Percentiles rank a stretch among this genome's conserved stretches.
phyloP scores from a whole-genome alignment of 2,797 vertebrate species.

The Mycteria americana region DNA sequence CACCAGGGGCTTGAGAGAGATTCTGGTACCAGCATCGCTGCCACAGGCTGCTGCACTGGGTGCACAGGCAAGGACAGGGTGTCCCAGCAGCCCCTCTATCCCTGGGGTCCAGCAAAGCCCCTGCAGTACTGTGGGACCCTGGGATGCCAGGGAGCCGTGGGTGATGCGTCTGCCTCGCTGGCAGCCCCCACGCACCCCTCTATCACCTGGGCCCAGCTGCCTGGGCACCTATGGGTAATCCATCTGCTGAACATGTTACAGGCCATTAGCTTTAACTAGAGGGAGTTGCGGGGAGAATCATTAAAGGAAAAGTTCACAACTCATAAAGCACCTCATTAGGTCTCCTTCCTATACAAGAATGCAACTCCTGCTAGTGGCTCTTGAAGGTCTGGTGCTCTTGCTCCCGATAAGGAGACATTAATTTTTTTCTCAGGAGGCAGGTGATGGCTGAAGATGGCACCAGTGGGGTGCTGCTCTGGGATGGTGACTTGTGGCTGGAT shows the following conservation, averaged over 20 bases:
- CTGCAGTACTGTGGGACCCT: accelerated
- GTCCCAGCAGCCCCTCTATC: neutral
- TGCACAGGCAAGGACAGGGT: accelerated
- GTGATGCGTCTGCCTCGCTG: neutral
- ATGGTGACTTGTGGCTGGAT: too few species aligned
- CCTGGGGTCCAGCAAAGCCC: neutral
- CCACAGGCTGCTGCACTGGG: neutral
- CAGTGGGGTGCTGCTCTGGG: neutral
- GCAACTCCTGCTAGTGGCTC: neutral
- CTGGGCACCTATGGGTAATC: constrained; percentile 10
- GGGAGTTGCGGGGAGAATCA: constrained; percentile 39
- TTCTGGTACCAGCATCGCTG: neutral
- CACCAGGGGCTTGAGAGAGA: neutral
- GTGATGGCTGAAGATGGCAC: neutral
- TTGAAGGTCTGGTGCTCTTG: neutral
- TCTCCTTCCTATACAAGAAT: neutral
- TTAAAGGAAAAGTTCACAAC: constrained; percentile 60
- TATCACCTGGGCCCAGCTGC: neutral
- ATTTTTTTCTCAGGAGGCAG: neutral
- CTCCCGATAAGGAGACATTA: neutral
- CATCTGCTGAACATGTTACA: constrained; percentile 59
- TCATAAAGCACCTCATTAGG: constrained; percentile 65
- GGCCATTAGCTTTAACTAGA: constrained; percentile 66
- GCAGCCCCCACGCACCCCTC: neutral
- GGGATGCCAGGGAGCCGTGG: neutral